These are phyloP conservation scores for Catostylus mosaicus DNA, from an alignment of 30 jellyfish, hydroid and myxozoan species.

Conservation along the genomic window DNA sequence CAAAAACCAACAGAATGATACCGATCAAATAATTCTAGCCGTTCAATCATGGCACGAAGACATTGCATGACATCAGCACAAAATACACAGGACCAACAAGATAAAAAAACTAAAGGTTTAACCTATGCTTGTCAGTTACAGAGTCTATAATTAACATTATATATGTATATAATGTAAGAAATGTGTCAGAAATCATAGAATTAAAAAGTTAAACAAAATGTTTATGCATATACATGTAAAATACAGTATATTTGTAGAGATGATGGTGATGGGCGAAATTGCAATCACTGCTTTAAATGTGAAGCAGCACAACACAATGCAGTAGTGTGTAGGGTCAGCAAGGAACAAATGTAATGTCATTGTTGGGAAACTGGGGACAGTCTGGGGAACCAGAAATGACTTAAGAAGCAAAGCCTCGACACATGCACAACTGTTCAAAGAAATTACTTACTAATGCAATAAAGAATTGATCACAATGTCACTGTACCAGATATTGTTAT, in stretches of 20 bases:
- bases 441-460: neutral
- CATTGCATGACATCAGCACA: neutral
- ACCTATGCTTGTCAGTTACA: slow-evolving; percentile 5
- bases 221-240: no score
- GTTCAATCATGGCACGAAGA: slow-evolving; percentile 13
- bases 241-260: no score
- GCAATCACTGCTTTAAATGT: slow-evolving; percentile 33
- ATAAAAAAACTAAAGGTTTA: neutral
- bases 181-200: no score
- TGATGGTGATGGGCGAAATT: slow-evolving; percentile 33
- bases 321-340: neutral
- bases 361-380: neutral
- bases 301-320: slow-evolving; percentile 8
- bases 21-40: slow-evolving; percentile 18
- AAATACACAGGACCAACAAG: neutral
- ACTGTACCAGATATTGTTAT: neutral
- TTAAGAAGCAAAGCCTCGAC: neutral
- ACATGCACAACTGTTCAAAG: neutral
- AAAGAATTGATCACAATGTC: neutral
- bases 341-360: neutral
- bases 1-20: slow-evolving; percentile 10
- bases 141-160: no score
- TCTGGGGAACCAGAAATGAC: neutral
- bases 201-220: no score
- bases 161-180: no score